Evolutionary conservation across 2,113 vertebrate genomes (phyloP), one percentile per base, ranked within the genome.

Genomic region (Hiodon alosoides): DNA sequence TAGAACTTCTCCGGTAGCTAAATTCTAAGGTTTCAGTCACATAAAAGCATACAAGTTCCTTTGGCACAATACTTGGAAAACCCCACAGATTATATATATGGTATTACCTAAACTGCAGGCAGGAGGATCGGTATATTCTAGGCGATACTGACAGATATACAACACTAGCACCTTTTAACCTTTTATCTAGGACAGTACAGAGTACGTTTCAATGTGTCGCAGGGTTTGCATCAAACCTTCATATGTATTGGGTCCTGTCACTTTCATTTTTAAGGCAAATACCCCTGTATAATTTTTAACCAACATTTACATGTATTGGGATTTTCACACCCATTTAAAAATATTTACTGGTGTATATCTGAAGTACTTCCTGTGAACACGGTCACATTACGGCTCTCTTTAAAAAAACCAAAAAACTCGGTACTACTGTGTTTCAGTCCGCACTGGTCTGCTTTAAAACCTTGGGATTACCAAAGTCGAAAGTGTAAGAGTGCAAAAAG

Each of bases 181-280:
- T 31, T 31, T 31, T 31, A 81, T 79, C 80, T 86, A 87, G 77
- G 86, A 90, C 90, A 87, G 82, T 85, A 87, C 79, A 83, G 76
- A 78, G 75, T 78, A 81, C 75, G 84, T 79, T 68, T 10, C 17
- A 55, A 81, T 85, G 86, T 88, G 86, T 83, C 90, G 89, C 90
- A 90, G 87, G 84, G 86, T 83, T 85, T 80, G 87, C 83, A 72
- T 80, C 8, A 64, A 70, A 70, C 59, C 67, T 69, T 70, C 67
- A 69, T 59, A 58, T 59, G 87, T 90, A 88, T 86, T 71, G 87
- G 89, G 84, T 87, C 31, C 85, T 87, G 73, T 82, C 81, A 86
- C 89, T 86, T 80, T 85, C 89, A 90, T 90, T 89, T 85, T 91
- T 92, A 92, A 92, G 91, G 91, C 90, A 90, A 90, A 88, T 76